phyloP scores from a whole-genome alignment of 2,888 invertebrate genomes.

The Xylocampa areola region DNA sequence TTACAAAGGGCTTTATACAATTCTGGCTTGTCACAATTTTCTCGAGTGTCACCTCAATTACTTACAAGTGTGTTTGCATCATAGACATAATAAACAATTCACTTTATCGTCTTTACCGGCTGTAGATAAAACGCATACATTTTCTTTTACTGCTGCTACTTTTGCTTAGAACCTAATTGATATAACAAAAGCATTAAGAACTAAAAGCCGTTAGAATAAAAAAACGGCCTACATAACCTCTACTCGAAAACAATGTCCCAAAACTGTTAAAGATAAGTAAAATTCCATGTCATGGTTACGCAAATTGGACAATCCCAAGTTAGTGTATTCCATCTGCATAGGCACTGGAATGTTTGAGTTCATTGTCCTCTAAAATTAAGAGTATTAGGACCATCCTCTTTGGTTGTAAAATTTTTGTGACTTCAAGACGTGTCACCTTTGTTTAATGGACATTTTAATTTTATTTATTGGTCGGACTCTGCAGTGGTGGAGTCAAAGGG shows the following conservation, averaged over 20 bases:
- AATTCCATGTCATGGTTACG: conserved; percentile 32
- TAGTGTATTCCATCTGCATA: conserved; percentile 55
- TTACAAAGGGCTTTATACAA: no score
- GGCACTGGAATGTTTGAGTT: conserved; percentile 50
- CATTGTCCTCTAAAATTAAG: conserved; percentile 68
- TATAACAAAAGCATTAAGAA: conserved; percentile 14
- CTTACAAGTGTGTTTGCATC: conserved; percentile 33
- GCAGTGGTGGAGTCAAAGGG: conserved; percentile 20
- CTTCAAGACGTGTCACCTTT: conserved; percentile 62
- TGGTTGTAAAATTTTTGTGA: conserved; percentile 58
- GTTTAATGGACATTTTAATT: conserved; percentile 51
- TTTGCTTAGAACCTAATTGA: conserved; percentile 1
- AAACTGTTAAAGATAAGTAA: conserved; percentile 35
- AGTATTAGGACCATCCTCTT: conserved; percentile 68
- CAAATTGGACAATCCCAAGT: conserved; percentile 32
- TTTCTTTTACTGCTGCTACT: background rate
- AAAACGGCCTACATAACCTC: conserved; percentile 24
- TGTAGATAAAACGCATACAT: no score
- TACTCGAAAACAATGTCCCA: conserved; percentile 32
- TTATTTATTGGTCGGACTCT: conserved; percentile 26
- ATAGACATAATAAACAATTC: conserved; percentile 22
- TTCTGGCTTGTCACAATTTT: no score
- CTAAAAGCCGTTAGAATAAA: conserved; percentile 10
- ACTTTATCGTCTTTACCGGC: conserved; percentile 2
- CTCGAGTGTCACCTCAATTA: conserved; percentile 15